These are phyloP conservation scores for Lumbricus terrestris DNA, from an alignment of 2,888 invertebrate genomes.

Conservation along the genomic window DNA sequence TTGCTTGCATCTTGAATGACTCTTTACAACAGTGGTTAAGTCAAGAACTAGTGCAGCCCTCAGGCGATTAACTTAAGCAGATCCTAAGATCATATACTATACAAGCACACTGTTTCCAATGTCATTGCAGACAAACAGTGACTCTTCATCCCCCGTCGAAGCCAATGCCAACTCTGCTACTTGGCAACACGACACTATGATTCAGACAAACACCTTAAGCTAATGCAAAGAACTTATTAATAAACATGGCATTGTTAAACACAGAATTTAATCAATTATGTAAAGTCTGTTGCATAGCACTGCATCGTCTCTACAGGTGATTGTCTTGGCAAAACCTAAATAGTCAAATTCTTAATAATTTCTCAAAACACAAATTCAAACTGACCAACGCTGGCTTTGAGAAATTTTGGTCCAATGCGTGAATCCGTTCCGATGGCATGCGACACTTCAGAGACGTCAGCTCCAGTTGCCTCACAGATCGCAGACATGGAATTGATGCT, in stretches of 20 bases:
- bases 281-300: not conserved
- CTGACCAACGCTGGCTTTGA: conserved; percentile 88
- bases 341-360: not conserved
- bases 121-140: no score
- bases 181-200: no score
- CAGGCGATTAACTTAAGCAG: no score
- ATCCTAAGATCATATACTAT: no score
- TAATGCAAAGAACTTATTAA: not conserved
- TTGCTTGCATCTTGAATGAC: no score
- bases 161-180: no score
- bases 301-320: not conserved
- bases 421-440: conserved; percentile 90
- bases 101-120: no score
- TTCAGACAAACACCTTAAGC: not conserved
- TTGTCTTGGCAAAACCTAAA: not conserved
- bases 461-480: conserved; percentile 93
- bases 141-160: no score
- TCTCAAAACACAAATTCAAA: conserved; percentile 3
- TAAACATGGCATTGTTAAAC: not conserved
- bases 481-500: conserved; percentile 97
- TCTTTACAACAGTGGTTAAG: no score
- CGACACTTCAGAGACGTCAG: conserved; percentile 95
- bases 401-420: conserved; percentile 91
- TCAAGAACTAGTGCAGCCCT: no score
- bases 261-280: not conserved